Evolutionary conservation across 2,113 vertebrate genomes (phyloP), one percentile per base, ranked within the genome.

Genomic region (Leucopsar rothschildi): DNA sequence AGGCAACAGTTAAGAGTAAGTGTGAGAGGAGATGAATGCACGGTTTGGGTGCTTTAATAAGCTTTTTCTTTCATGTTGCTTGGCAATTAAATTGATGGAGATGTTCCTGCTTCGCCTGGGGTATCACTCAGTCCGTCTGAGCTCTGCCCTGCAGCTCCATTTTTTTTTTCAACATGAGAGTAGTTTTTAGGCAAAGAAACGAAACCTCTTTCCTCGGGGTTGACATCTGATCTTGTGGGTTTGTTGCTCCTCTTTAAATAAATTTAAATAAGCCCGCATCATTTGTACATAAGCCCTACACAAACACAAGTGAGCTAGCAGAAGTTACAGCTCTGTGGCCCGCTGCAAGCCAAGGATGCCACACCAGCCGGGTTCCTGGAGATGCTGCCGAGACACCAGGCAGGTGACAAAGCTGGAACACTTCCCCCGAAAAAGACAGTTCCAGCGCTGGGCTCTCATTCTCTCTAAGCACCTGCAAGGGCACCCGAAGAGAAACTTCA

Each of bases 341-440:
- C 5, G 12, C 23, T 50, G 49, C 49, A 50, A 50, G 49, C n/a
- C 1, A 29, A 50, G 45, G n/a, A 8, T 45, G 77, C 31, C 63
- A 3, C 2, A 2, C 4, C 29, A 2, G 8, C 2, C 10, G 0
- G 7, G 15, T 4, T 37, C 35, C 68, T 21, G 57, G 44, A 37
- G 65, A 49, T 6, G 3, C 59, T 7, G 19, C 21, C 16, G 22
- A 6, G 6, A 31, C 6, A 13, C 10, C 76, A 33, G 37, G n/a
- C 13, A 47, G 50, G 47, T 10, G 37, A 33, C 78, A 61, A 55
- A 57, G n/a, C 50, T 78, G 40, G 3, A 49, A 57, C 31, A 2
- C 33, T 7, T 5, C 15, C 31, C 22, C 64, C 9, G 13, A 10
- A 44, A 59, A 39, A 20, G 20, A 14, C 10, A 7, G 5, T 22